Percentiles rank a stretch among this genome's conserved stretches.
These are phyloP conservation scores for Philhelius pedissequus DNA, from an alignment of 2,888 invertebrate species.

Conservation along the genomic window DNA sequence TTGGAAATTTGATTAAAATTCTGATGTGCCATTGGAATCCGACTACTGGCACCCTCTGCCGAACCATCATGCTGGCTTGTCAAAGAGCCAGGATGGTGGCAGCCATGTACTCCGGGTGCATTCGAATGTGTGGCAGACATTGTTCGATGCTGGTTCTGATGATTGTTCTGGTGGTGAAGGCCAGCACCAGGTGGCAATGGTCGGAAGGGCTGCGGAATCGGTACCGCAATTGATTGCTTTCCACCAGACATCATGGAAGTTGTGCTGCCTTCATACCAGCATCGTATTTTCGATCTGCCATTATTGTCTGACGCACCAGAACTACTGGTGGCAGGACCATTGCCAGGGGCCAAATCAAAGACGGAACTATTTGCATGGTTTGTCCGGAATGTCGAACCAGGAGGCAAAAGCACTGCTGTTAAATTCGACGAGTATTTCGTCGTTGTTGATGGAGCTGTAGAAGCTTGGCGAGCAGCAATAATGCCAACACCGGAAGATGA, in stretches of 20 bases:
- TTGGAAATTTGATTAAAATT: conserved; percentile 76
- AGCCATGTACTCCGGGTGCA: conserved; percentile 34
- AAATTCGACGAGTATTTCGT: conserved; percentile 14
- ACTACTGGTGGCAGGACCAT: conserved; percentile 28
- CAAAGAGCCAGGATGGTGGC: conserved; percentile 16
- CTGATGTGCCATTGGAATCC: conserved; percentile 65
- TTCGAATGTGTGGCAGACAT: conserved; percentile 42
- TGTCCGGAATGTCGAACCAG: conserved; percentile 54
- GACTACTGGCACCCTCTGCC: conserved; percentile 59
- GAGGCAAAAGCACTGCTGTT: conserved; percentile 24
- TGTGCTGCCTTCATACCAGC: conserved; percentile 43
- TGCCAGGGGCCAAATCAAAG: conserved; percentile 54
- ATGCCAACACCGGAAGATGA: conserved; percentile 27
- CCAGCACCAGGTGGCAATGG: conserved; percentile 54
- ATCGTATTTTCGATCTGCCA: conserved; percentile 52
- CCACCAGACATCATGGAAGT: conserved; percentile 45
- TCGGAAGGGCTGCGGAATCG: conserved; percentile 70
- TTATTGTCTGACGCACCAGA: conserved; percentile 40
- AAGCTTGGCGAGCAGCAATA: conserved; percentile 15
- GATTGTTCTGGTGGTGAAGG: conserved; percentile 43
- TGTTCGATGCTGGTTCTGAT: conserved; percentile 42
- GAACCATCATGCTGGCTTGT: conserved; percentile 37
- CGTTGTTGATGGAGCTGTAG: background rate
- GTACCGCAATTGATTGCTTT: conserved; percentile 72
- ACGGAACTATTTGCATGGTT: conserved; percentile 43